These are phyloP conservation scores for Parnassius smintheus DNA, from an alignment of 2,888 invertebrate genomes.

Conservation along the genomic window DNA sequence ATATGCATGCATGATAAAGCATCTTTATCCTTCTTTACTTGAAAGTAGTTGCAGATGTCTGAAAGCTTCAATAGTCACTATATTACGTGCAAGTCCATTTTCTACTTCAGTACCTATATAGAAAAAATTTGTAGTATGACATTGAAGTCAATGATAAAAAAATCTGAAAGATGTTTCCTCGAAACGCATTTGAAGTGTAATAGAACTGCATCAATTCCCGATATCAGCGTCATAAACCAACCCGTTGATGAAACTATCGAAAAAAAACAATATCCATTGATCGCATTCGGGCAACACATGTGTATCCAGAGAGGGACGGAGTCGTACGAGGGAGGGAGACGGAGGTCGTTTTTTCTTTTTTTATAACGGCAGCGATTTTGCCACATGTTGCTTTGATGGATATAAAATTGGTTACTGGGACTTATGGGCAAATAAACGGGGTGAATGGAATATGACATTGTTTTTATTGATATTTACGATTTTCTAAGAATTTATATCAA, in stretches of 20 bases:
- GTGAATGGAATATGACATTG: slow-evolving; percentile 29
- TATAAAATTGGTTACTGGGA: slow-evolving; percentile 41
- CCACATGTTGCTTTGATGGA: slow-evolving; percentile 59
- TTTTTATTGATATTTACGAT: slow-evolving; percentile 22
- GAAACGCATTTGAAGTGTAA: slow-evolving; percentile 1
- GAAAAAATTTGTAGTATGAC: not conserved
- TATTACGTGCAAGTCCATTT: too few relatives aligned
- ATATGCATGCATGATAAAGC: too few relatives aligned
- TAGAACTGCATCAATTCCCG: slow-evolving; percentile 22
- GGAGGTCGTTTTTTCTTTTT: slow-evolving; percentile 45
- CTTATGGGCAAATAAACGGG: slow-evolving; percentile 36
- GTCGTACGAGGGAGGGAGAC: slow-evolving; percentile 44
- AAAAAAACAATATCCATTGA: slow-evolving; percentile 64
- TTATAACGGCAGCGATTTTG: slow-evolving; percentile 61
- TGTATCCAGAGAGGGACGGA: slow-evolving; percentile 46
- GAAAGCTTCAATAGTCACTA: too few relatives aligned
- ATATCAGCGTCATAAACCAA: slow-evolving; percentile 33
- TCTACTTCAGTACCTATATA: too few relatives aligned
- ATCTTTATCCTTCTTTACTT: too few relatives aligned
- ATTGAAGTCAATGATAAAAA: not conserved
- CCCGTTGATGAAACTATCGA: slow-evolving; percentile 46
- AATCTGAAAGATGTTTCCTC: not conserved
- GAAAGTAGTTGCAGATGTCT: too few relatives aligned
- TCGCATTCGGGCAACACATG: slow-evolving; percentile 67
- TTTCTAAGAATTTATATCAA: too few relatives aligned